phyloP scores from a whole-genome alignment of 2,797 vertebrate species.

The Crocidura indochinensis region DNA sequence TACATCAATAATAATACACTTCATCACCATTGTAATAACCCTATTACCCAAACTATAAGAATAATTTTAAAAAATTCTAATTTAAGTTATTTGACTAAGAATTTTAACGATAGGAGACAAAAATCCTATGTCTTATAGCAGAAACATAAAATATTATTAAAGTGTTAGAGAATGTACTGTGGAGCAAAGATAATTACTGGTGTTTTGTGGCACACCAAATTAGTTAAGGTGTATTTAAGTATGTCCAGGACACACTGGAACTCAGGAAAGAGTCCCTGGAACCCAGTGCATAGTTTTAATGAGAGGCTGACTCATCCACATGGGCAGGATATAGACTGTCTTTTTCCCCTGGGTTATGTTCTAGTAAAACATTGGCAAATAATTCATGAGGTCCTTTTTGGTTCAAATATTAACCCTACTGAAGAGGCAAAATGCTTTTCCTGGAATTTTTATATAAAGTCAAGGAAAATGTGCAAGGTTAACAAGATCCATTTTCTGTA shows the following conservation, averaged over 20 bases:
- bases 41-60: no score
- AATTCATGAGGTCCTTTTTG: neutral
- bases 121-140: constrained; percentile 85
- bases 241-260: neutral
- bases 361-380: neutral
- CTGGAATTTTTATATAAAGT: neutral
- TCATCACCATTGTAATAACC: no score
- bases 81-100: constrained; percentile 84
- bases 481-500: constrained; percentile 37
- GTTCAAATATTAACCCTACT: neutral
- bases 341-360: neutral
- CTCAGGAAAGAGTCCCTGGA: neutral
- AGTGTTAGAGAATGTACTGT: constrained; percentile 58
- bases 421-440: constrained; percentile 40
- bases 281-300: neutral
- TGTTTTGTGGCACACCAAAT: neutral
- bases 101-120: constrained; percentile 83
- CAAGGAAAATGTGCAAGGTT: neutral
- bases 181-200: neutral
- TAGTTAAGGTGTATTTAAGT: neutral
- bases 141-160: constrained; percentile 81
- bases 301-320: neutral
- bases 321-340: neutral
- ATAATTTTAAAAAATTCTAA: neutral
- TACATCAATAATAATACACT: no score